Conservation (phyloP, 2,888 invertebrate species). For the Scotopteryx bipunctaria region DNA sequence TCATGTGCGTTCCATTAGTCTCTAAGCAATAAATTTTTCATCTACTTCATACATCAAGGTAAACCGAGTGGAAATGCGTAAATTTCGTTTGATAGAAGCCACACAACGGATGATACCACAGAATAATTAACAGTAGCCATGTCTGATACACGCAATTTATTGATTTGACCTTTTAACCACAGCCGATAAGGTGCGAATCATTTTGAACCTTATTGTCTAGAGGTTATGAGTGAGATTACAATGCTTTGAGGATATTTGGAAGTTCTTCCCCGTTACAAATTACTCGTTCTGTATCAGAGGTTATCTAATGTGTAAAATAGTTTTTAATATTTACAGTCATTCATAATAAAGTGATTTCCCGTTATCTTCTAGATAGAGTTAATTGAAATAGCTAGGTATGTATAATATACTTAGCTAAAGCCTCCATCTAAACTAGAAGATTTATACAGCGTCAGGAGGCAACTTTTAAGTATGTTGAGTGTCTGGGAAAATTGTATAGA, state of each 20-base stretch:
- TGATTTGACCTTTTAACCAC: constrained; percentile 9
- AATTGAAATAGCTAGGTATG: too few relatives aligned
- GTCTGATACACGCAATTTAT: background rate
- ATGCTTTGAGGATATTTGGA: background rate
- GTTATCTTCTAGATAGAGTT: too few relatives aligned
- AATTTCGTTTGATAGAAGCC: constrained; percentile 3
- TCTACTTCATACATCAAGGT: too few relatives aligned
- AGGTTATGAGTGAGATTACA: background rate
- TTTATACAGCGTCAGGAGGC: too few relatives aligned
- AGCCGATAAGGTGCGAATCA: background rate
- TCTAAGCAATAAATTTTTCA: too few relatives aligned
- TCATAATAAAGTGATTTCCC: background rate
- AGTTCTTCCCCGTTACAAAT: constrained; percentile 18
- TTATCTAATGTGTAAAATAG: constrained; percentile 11
- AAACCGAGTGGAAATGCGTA: constrained; percentile 2
- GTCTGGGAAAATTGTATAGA: too few relatives aligned
- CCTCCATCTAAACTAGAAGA: too few relatives aligned
- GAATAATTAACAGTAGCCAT: background rate
- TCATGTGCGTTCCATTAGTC: too few relatives aligned
- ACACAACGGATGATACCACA: constrained; percentile 1
- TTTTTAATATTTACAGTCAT: background rate
- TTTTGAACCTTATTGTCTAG: background rate
- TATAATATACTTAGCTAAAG: too few relatives aligned
- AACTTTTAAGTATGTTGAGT: too few relatives aligned
- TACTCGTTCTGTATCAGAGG: constrained; percentile 5